Evolutionary conservation across 2,797 vertebrate genomes (phyloP), one percentile per base, ranked within the genome.

Genomic region (Momotus momota): DNA sequence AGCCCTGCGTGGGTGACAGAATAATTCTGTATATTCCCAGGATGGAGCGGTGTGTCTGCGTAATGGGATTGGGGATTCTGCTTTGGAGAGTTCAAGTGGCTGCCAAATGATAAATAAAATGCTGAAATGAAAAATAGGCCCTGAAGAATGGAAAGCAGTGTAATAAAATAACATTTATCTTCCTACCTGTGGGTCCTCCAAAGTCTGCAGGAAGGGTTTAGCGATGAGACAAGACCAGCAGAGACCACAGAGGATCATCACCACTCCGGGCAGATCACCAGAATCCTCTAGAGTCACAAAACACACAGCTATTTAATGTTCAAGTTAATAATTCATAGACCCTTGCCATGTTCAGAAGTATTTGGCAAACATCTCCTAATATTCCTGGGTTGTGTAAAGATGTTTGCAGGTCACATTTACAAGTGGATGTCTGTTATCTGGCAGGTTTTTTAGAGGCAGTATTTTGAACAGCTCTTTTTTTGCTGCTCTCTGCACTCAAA

Each of bases 91-190:
- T 67, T 77, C 66, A 70, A 27, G 35, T 57, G 51, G 66, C 66
- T 64, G 73, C 48, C 86, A 94, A 90, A 82, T 73, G 74, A 92
- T 80, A 92, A 89, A 91, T 92, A 90, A 78, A 93, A 90, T 60
- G 45, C 29, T 31, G 88, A 87, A 71, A 85, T 74, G 33, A 93
- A 82, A 93, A 91, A 70, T 27, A 85, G 75, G 74, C 29, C 60
- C 18, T 0, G 1, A 82, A 92, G 71, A 94, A 66, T 26, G 55
- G 64, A 75, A 90, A 93, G n/a, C 62, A 46, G 41, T 69, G 43
- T 66, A 58, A 13, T 35, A 81, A 79, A 16, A 61, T 65, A 87
- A 48, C 58, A 72, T 89, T 93, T 92, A 7, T 58, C 58, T 92
- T 81, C 77, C 64, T 86, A 74, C 27, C 48, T 51, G 27, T 10